Evolutionary conservation across 2,888 invertebrate species (phyloP).

Genomic region (Heliconius hortense): DNA sequence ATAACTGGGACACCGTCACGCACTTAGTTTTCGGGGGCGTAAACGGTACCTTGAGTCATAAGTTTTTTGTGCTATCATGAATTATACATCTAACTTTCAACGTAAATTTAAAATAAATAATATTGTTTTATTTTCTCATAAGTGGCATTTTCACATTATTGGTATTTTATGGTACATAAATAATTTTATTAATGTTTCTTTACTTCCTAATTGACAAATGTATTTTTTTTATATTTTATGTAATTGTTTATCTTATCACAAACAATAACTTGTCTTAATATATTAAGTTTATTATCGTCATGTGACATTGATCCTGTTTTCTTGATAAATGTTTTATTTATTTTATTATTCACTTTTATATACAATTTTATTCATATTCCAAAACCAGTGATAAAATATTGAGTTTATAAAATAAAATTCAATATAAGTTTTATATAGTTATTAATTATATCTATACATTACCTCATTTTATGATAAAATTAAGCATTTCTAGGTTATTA

Average conservation of each 20-base stretch:
- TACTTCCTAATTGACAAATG: background rate
- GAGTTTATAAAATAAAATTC: background rate
- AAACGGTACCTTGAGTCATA: conserved; percentile 40
- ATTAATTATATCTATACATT: background rate
- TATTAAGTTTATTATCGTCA: conserved; percentile 10
- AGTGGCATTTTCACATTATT: background rate
- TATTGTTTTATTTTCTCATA: background rate
- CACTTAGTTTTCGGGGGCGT: conserved; percentile 41
- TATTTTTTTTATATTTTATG: background rate
- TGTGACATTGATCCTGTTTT: background rate
- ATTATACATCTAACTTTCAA: conserved; percentile 10
- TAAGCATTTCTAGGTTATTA: background rate
- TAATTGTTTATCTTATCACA: conserved; percentile 20
- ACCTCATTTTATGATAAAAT: background rate
- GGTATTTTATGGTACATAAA: background rate
- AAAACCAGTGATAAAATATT: background rate
- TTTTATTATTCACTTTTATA: background rate
- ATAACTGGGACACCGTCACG: conserved; percentile 29
- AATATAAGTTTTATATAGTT: background rate
- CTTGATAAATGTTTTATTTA: conserved; percentile 2
- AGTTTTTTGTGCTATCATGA: conserved; percentile 24
- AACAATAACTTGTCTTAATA: conserved; percentile 4
- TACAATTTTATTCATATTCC: background rate
- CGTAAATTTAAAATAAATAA: conserved; percentile 1
- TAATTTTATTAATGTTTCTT: background rate